Base-by-base conservation (phyloP, 2,888 invertebrate genomes). In the Dolomedes plantarius region DNA sequence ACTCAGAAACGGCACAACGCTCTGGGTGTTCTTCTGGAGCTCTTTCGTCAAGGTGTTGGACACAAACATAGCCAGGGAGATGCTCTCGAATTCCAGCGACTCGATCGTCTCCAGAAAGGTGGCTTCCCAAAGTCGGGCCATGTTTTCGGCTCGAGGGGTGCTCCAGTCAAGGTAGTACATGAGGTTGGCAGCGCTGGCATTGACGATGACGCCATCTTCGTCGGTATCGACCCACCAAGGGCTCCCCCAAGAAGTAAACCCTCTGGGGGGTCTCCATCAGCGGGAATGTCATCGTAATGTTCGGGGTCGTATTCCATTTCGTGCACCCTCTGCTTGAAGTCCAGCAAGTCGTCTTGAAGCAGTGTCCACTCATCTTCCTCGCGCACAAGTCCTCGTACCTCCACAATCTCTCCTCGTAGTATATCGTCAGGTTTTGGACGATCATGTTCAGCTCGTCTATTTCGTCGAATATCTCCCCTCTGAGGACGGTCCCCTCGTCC, bases 21-120 rank as follows among this genome's bases (percentile, higher is more conserved):
- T 96, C 90, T 95, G 94, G 0, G 97, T 97, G 91, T 98, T 98
- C 91, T 95, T 95, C 91, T 98, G 97, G 89, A 98, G 92, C 90
- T 98, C 98, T 90, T 97, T 95, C 90, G 97, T 97, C 89, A 98
- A 92, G 0, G 98, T 97, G 88, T 97, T 94, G 19, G 97, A 97
- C 0, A 96, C 95, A 91, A 97, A 97, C 90, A 96, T 93, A 0
- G 96, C 94, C 0, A 96, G 94, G 16, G 95, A 94, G 88, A 97
- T 96, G 91, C 96, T 94, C 89, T 95, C 94, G 91, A 97, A 97
- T 23, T 95, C 94, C 31, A 89, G 73, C 77, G 94, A 92, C 69
- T 95, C 95, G 1, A 96, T 94, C 0, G 93, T 93, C 69, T 95
- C 94, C 89, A 97, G 91, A 90, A 97, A 96, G 1, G 94, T 94